Conservation (phyloP, 2,888 invertebrate species). For the Venustoraphidia nigricollis region DNA sequence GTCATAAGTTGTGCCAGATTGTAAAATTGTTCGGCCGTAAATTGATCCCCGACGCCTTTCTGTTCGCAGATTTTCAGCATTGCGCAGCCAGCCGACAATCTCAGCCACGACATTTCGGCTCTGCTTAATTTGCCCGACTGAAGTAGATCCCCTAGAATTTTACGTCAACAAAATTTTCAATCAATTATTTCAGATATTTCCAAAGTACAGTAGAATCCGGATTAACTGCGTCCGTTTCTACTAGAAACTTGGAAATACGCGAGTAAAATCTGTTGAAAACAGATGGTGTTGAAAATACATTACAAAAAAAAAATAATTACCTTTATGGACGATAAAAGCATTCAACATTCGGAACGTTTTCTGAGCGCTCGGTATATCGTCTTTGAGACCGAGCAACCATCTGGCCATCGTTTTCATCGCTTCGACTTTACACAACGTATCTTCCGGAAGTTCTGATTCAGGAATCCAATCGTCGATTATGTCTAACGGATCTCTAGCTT, state of each 20-base stretch:
- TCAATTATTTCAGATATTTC: slow-evolving; percentile 20
- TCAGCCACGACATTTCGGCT: slow-evolving; percentile 86
- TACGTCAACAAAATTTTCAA: slow-evolving; percentile 3
- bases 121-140: slow-evolving; percentile 60
- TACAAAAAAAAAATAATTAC: slow-evolving; percentile 73
- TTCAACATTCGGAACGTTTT: slow-evolving; percentile 90
- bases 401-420: slow-evolving; percentile 93
- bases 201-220: too few species aligned
- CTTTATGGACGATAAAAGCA: slow-evolving; percentile 86
- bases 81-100: slow-evolving; percentile 84
- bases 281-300: too few species aligned
- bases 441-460: slow-evolving; percentile 76
- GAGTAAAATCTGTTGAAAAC: too few species aligned
- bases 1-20: slow-evolving; percentile 83
- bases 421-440: slow-evolving; percentile 84
- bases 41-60: slow-evolving; percentile 89
- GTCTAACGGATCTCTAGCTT: slow-evolving; percentile 31
- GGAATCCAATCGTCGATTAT: slow-evolving; percentile 60
- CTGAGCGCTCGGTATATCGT: slow-evolving; percentile 74
- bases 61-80: slow-evolving; percentile 96
- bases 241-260: too few species aligned
- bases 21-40: slow-evolving; percentile 88
- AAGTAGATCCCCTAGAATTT: slow-evolving; percentile 22
- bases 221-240: too few species aligned
- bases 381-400: slow-evolving; percentile 84